Evolutionary conservation across 2,888 invertebrate genomes (phyloP).

Genomic region (Pterostichus madidus): DNA sequence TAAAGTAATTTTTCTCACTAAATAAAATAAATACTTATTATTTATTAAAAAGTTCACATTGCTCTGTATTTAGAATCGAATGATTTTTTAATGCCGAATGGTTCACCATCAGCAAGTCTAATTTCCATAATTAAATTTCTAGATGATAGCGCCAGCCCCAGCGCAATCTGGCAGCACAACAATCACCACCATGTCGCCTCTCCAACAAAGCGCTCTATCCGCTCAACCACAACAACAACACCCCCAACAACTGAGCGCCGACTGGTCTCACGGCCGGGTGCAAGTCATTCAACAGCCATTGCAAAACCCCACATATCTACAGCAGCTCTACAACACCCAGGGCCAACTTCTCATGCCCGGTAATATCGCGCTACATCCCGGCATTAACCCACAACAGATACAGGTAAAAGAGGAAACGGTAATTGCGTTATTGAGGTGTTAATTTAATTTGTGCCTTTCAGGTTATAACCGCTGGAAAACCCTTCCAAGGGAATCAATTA

Average conservation of each 20-base stretch:
- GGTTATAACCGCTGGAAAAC: conserved; percentile 91
- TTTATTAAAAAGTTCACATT: no score
- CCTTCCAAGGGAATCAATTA: conserved; percentile 89
- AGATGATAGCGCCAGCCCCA: conserved; percentile 73
- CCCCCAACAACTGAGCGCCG: conserved; percentile 82
- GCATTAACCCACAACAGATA: conserved; percentile 88
- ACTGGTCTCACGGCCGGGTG: conserved; percentile 86
- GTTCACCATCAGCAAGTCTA: no score
- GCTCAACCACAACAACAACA: conserved; percentile 82
- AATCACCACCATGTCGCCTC: conserved; percentile 88
- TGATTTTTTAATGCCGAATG: no score
- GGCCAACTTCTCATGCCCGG: conserved; percentile 90
- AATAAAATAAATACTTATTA: no score
- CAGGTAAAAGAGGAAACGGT: conserved; percentile 78
- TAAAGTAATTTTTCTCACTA: no score
- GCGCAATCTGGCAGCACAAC: conserved; percentile 79
- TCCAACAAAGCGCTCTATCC: conserved; percentile 80
- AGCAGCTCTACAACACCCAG: conserved; percentile 89
- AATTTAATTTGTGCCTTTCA: conserved; percentile 73
- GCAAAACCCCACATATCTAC: conserved; percentile 87
- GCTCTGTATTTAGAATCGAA: no score
- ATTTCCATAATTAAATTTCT: neutral
- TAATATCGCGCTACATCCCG: conserved; percentile 87
- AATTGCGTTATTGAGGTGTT: conserved; percentile 33
- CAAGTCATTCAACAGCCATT: conserved; percentile 92